Evolutionary conservation across 2,113 vertebrate genomes (phyloP).

Genomic region (Otolemur garnettii): DNA sequence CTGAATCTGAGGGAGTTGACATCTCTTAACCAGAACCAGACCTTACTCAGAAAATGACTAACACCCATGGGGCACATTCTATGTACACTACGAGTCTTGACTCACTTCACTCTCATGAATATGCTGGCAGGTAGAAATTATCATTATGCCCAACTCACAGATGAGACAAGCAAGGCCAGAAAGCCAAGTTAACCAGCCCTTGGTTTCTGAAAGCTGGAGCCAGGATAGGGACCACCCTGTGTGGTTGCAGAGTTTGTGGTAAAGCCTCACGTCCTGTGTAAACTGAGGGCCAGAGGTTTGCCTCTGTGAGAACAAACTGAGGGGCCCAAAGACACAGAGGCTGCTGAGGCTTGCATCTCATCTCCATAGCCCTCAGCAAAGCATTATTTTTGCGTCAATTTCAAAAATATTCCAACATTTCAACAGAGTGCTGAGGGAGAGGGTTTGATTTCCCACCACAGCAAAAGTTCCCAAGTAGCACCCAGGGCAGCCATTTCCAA

Average conservation of each 20-base stretch:
- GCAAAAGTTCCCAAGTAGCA: too few relatives aligned
- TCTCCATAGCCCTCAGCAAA: not conserved
- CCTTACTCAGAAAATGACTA: not conserved
- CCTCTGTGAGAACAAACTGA: not conserved
- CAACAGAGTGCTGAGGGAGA: not conserved
- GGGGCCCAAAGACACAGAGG: accelerated
- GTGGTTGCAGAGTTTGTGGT: not conserved
- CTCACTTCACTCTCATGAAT: too few relatives aligned
- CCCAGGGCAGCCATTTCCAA: not conserved
- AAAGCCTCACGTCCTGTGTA: not conserved
- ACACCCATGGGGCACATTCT: too few relatives aligned
- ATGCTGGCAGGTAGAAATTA: accelerated
- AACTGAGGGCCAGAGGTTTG: not conserved
- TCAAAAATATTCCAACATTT: not conserved
- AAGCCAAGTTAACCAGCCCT: not conserved
- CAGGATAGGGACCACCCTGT: not conserved
- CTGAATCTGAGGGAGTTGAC: not conserved
- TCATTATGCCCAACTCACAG: not conserved
- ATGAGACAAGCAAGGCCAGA: not conserved
- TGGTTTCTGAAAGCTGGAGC: not conserved
- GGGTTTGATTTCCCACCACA: not conserved
- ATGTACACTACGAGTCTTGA: accelerated
- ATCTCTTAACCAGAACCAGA: not conserved
- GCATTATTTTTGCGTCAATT: not conserved
- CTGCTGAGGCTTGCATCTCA: not conserved